Base-by-base conservation (phyloP, 2,113 vertebrate species). In the Xiphias gladius region DNA sequence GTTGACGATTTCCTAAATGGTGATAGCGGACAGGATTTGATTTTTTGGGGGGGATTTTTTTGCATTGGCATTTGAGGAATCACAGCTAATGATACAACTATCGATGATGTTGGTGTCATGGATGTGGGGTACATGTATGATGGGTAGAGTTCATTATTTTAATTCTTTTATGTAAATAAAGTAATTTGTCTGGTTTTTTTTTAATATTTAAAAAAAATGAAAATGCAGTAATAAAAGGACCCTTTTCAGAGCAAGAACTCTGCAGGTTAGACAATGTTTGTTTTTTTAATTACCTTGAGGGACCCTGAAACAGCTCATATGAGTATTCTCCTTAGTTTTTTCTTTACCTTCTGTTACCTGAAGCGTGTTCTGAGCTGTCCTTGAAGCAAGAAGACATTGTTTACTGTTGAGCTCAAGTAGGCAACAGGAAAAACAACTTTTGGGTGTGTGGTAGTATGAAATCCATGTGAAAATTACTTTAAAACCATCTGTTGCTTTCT, bases 1-100 rank as follows among this genome's bases (percentile, higher is more conserved):
- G 93, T 99, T 99, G 72, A 99, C 96, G 0, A 99, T 99, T 94
- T 99, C 97, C 98, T 99, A 76, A 28, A 78, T 3, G 55, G 24
- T 14, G 11, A 85, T n/a, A 48, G 37, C 19, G 73, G 46, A 66
- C n/a, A 54, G 30, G 26, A 3, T 20, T 1, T n/a, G 26, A 32
- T 48, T 65, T 66, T 54, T 46, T 57, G n/a, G 26, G 32, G 43
- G 8, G 3, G 0, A 8, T 59, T 62, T 24, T 1, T 75, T 26
- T 48, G 4, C 11, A 13, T 22, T 50, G 0, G 9, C 2, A 64
- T 50, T 57, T 11, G 16, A 73, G 37, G 7, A 63, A 55, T 11
- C 30, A 46, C 1, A 7, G 26, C 20, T 12, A 50, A 17, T 26
- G 24, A 46, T 46, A 59, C 35, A 82, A 77, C n/a, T 8, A 26